Base-by-base conservation (phyloP, 1,140 invertebrate genomes). In the Mactra quadrangularis region DNA sequence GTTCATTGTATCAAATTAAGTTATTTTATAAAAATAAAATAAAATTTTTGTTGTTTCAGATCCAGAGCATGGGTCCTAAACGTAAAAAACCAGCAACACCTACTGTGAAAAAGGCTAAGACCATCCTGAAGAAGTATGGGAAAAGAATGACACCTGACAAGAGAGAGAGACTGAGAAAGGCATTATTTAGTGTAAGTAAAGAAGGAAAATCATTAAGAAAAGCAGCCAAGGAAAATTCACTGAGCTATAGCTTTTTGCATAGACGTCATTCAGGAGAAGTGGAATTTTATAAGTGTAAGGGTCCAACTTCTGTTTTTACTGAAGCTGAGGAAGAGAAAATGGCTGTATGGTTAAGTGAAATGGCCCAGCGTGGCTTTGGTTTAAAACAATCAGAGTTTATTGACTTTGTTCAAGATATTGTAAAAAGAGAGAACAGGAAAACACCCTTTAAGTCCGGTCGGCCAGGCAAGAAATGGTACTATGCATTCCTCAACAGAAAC, bases 341-440 rank as follows among this genome's bases (percentile, higher is more conserved):
- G 82, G 76, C 72, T 13, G 31, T 41, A 27, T 86, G 77, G 76
- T 41, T 86, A 29, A 47, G 25, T 1, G 70, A 84, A 47, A 85
- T 86, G 78, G 64, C 71, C 19, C 11, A 60, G 45, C 13, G 85
- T 22, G 72, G 83, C n/a, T 82, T 84, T 78, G 85, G 85, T 17
- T 45, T 86, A 17, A 82, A 64, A 38, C 47, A 35, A 22, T 38
- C 22, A 3, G 77, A 86, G 41, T 85, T 85, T 84, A 59, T 82
- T 19, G 74, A 84, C 31, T 82, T 82, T 75, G 66, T 86, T 1
- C 47, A 84, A 38, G 27, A 41, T 17, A 41, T 83, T 72, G 45
- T 83, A 1, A 82, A 35, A 1, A 77, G 78, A n/a, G 85, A 86
- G 50, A 72, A 72, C 7, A 53, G 33, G 11, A 68, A 55, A n/a